A percentile compares a stretch with the other conserved stretches of the same genome.
phyloP scores from a whole-genome alignment of 2,113 vertebrate genomes.

The Pica pica region DNA sequence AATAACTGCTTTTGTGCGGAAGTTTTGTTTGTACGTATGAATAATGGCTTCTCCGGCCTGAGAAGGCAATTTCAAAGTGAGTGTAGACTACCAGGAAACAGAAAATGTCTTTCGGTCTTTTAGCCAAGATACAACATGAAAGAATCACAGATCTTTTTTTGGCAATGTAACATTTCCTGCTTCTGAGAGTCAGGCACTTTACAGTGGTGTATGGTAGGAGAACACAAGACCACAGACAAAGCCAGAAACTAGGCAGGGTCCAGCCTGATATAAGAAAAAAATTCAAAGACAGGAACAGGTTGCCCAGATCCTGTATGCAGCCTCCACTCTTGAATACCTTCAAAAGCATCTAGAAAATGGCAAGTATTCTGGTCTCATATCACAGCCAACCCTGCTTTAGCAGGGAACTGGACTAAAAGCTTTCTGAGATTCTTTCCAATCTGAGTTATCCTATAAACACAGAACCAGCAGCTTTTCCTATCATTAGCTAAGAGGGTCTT shows the following conservation, averaged over 20 bases:
- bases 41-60: neutral
- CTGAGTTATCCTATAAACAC: neutral
- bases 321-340: neutral
- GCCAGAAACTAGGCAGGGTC: neutral
- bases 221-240: neutral
- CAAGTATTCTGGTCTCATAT: neutral
- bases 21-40: neutral
- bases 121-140: neutral
- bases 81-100: neutral
- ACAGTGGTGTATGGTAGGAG: neutral
- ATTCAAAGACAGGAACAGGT: neutral
- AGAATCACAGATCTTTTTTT: neutral
- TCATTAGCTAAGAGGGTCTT: neutral
- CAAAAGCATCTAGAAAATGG: neutral
- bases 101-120: neutral
- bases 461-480: neutral
- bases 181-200: neutral
- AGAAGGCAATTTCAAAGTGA: neutral
- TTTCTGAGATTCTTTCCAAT: neutral
- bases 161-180: neutral
- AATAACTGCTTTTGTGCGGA: neutral
- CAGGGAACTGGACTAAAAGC: neutral
- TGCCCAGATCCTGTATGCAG: neutral
- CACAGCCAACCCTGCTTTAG: neutral
- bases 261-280: neutral